A percentile compares a stretch with the other conserved stretches of the same genome.
Evolutionary conservation across 2,797 vertebrate species (phyloP).

Genomic region (Urophycis tenuis): DNA sequence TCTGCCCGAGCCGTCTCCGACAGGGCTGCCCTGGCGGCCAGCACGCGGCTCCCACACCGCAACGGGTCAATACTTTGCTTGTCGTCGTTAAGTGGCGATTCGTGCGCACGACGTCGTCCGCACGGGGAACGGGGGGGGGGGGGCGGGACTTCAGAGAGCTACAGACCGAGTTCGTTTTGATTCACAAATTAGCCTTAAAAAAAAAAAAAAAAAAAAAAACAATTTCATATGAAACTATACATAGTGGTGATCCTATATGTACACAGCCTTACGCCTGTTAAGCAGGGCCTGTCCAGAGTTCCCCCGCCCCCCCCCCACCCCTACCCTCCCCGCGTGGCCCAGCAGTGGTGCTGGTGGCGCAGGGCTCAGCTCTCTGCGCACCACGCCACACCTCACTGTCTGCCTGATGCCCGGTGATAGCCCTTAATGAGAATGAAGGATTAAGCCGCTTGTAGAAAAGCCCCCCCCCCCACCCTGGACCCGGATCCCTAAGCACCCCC

Average conservation of each 20-base stretch:
- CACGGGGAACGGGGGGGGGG: too few relatives aligned
- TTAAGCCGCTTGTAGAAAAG: slow-evolving; percentile 68
- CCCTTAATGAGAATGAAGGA: slow-evolving; percentile 76
- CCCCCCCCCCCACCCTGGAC: neutral
- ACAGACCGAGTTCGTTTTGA: neutral
- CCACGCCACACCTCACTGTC: slow-evolving; percentile 49
- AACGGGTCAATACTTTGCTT: slow-evolving; percentile 7
- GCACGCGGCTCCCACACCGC: neutral
- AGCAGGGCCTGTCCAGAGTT: too few relatives aligned
- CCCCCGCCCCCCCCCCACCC: slow-evolving; percentile 34
- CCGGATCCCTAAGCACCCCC: slow-evolving; percentile 6
- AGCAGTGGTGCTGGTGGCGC: too few relatives aligned
- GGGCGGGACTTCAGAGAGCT: neutral
- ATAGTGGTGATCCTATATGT: slow-evolving; percentile 54
- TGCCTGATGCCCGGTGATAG: slow-evolving; percentile 65
- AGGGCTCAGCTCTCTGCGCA: too few relatives aligned
- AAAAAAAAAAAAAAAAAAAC: slow-evolving; percentile 24
- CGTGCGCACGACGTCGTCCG: too few relatives aligned
- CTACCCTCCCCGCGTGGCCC: too few relatives aligned
- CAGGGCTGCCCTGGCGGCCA: neutral
- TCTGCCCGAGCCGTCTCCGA: too few relatives aligned
- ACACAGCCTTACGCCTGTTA: slow-evolving; percentile 38
- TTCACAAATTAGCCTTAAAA: neutral
- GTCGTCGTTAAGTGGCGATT: too few relatives aligned
- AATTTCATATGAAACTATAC: slow-evolving; percentile 21